Conservation (phyloP, 2,797 vertebrate genomes). For the Tapirus indicus region DNA sequence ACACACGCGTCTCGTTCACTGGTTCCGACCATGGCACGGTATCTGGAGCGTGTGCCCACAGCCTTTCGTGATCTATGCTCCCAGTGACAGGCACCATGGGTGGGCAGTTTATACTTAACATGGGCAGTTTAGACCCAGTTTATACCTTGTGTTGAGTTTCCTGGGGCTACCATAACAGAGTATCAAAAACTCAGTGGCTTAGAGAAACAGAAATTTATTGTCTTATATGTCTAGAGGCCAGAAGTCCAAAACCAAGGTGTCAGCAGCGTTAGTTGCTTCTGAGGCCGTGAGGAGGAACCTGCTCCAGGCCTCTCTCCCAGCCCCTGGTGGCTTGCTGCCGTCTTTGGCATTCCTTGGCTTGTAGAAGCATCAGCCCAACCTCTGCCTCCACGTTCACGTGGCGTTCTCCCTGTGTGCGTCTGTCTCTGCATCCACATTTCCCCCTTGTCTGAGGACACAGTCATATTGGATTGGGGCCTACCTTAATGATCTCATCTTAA, state of each 20-base stretch:
- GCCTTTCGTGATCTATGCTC: background rate
- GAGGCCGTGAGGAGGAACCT: accelerated
- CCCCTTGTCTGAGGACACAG: background rate
- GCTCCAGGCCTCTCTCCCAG: background rate
- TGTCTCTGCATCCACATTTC: background rate
- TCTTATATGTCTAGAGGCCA: background rate
- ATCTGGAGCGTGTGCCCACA: background rate
- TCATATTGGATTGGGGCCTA: background rate
- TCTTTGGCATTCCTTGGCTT: background rate
- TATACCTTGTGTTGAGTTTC: background rate
- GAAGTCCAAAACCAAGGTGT: no score
- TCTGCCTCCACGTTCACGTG: background rate
- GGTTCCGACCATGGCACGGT: background rate
- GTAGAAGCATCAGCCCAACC: background rate
- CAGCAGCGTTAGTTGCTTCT: background rate
- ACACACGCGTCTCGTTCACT: background rate
- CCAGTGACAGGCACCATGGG: background rate
- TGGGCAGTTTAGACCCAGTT: background rate
- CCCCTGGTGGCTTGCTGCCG: accelerated
- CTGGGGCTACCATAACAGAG: background rate
- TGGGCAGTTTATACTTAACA: background rate
- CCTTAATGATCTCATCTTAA: background rate
- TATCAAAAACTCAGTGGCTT: background rate
- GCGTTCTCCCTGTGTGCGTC: accelerated
- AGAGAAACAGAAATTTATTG: no score